These are phyloP conservation scores for Lanistes nyassanus DNA, from an alignment of 1,140 invertebrate genomes.

Conservation along the genomic window DNA sequence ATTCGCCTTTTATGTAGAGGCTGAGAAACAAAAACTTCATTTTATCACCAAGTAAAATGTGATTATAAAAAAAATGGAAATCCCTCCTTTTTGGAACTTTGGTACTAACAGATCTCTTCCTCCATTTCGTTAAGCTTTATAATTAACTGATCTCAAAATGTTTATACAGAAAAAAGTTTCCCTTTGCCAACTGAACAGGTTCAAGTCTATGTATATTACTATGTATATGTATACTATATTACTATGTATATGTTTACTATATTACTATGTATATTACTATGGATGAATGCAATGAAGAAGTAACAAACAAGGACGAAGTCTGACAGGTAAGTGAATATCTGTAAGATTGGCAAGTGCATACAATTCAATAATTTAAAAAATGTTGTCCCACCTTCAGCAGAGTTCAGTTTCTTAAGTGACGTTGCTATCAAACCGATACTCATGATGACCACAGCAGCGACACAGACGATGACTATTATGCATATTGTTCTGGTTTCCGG, in stretches of 20 bases:
- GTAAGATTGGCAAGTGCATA: not conserved
- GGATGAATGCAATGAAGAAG: too few species aligned
- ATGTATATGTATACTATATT: not conserved
- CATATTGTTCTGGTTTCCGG: not conserved
- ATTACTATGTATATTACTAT: not conserved
- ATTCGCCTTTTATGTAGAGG: too few species aligned
- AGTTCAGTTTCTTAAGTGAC: constrained; percentile 57
- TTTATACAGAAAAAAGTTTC: too few species aligned
- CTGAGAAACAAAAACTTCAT: not conserved
- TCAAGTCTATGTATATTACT: not conserved
- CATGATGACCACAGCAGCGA: constrained; percentile 38
- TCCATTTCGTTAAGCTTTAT: too few species aligned
- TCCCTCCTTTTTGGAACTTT: too few species aligned
- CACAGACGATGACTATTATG: constrained; percentile 30
- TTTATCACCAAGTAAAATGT: not conserved
- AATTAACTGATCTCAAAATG: too few species aligned
- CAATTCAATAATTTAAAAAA: not conserved
- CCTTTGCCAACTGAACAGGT: too few species aligned
- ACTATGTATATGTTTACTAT: not conserved
- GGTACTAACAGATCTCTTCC: too few species aligned
- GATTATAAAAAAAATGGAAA: not conserved
- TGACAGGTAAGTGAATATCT: too few species aligned
- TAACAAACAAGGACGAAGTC: too few species aligned
- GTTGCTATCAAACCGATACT: constrained; percentile 45
- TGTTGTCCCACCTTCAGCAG: constrained; percentile 52